Percentiles rank a stretch among this genome's conserved stretches.
Conservation (phyloP, 2,888 invertebrate species). For the Smittia sp. region DNA sequence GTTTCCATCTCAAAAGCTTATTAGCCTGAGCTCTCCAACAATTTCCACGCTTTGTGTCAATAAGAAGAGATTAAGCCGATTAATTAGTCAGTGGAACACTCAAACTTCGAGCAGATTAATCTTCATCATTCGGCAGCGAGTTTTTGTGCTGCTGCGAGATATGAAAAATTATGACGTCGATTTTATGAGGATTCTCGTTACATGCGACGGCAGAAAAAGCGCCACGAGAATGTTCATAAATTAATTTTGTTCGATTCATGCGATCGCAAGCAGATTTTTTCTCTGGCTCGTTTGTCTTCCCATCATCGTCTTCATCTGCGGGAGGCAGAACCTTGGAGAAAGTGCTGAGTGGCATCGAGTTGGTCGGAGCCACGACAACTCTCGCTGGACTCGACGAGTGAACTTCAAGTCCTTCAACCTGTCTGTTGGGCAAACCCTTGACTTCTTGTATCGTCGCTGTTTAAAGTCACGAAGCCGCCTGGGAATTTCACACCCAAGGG, state of each 20-base stretch:
- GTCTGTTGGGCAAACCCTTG: background rate
- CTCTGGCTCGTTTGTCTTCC: slow-evolving; percentile 3
- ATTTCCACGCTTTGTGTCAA: too few relatives aligned
- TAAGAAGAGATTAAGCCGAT: too few relatives aligned
- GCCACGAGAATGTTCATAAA: background rate
- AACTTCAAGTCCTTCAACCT: background rate
- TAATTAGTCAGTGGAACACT: too few relatives aligned
- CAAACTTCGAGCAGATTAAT: background rate
- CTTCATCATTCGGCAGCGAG: background rate
- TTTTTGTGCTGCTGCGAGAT: background rate
- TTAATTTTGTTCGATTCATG: slow-evolving; percentile 4
- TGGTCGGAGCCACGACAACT: background rate
- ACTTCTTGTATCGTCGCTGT: background rate
- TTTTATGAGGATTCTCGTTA: background rate
- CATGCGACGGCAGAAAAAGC: background rate
- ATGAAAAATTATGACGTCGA: background rate
- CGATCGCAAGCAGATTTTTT: background rate
- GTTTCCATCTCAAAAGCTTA: too few relatives aligned
- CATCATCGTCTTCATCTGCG: background rate
- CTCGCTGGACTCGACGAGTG: background rate
- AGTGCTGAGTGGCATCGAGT: background rate
- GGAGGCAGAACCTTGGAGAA: background rate
- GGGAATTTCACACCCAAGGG: background rate
- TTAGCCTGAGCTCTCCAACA: too few relatives aligned
- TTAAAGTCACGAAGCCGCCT: background rate